Base-by-base conservation (phyloP, 1,140 invertebrate genomes). In the Daktulosphaira vitifoliae region DNA sequence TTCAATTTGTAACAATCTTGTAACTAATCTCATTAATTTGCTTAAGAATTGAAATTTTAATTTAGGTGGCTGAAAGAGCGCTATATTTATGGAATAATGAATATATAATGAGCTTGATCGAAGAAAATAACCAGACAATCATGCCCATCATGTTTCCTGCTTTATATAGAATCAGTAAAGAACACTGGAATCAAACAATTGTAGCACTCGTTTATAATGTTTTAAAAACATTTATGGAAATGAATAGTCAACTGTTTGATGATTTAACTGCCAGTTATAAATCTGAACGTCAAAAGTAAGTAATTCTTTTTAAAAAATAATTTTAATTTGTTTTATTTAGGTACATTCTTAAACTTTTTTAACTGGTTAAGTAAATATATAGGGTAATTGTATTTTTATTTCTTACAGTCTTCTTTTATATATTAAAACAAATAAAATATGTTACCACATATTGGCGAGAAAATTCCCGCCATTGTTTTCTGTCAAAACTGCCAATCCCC, bases 131-230 rank as follows among this genome's bases (percentile, higher is more conserved):
- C 74, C 83, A 85, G 73, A 84, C 89, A 65, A 90, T 93, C 70
- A 88, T 93, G 87, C 90, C 90, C 66, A 92, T 96, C 66, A 89
- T 90, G 87, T 96, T 96, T 78, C 95, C 96, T 68, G 92, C 96
- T 70, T 81, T 99, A 71, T 97, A 97, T 78, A 90, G 89, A 75
- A 96, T 95, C 78, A 96, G 92, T 75, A 97, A 99, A 81, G 92
- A 97, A 77, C 96, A 99, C 78, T 99, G 96, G 96, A 99, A 99
- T 81, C 95, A 98, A 81, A 98, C 96, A 65, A 99, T 99, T 72
- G 89, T 98, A 71, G 95, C 96, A 46, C 85, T 99, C 70, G 94
- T 99, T 72, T 99, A 99, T 81, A 99, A 99, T 78, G 96, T 98
- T 73, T 84, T 99, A 72, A 98, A 99, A 79, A 89, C 96, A 67